phyloP scores from a whole-genome alignment of 2,797 vertebrate genomes.

The Semotilus atromaculatus region DNA sequence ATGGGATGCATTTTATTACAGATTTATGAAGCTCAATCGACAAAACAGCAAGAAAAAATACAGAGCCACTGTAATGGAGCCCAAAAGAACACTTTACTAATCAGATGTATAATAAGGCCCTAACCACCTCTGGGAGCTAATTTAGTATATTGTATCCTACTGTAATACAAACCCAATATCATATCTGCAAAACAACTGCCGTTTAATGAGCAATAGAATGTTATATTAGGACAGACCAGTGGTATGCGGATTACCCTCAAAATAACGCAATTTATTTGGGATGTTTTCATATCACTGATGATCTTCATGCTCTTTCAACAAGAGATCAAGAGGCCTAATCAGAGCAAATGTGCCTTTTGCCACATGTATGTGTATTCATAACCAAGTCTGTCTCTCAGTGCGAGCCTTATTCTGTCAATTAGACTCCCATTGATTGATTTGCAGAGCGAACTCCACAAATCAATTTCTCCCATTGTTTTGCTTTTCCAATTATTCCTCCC shows the following conservation, averaged over 20 bases:
- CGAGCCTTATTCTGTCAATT: slow-evolving; percentile 58
- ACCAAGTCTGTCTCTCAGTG: slow-evolving; percentile 20
- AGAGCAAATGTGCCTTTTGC: slow-evolving; percentile 19
- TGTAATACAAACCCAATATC: slow-evolving; percentile 47
- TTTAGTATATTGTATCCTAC: slow-evolving; percentile 40
- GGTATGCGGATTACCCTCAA: not conserved
- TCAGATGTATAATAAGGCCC: not conserved
- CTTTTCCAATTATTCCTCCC: slow-evolving; percentile 57
- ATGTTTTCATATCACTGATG: not conserved
- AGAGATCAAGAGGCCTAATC: slow-evolving; percentile 40
- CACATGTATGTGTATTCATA: slow-evolving; percentile 27
- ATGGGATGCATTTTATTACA: not conserved
- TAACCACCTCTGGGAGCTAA: slow-evolving; percentile 37
- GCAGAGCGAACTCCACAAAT: slow-evolving; percentile 41
- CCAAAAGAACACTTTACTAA: slow-evolving; percentile 22
- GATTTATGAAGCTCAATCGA: not conserved
- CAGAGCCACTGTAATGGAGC: not conserved
- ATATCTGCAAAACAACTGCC: slow-evolving; percentile 24
- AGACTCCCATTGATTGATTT: slow-evolving; percentile 53
- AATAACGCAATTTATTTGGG: slow-evolving; percentile 8
- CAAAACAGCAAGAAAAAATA: slow-evolving; percentile 24
- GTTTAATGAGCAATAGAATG: slow-evolving; percentile 43
- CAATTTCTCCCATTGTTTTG: slow-evolving; percentile 61
- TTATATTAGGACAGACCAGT: slow-evolving; percentile 31
- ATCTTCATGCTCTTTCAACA: not conserved